phyloP scores from a whole-genome alignment of 2,888 invertebrate genomes.

The Clusia tigrina region DNA sequence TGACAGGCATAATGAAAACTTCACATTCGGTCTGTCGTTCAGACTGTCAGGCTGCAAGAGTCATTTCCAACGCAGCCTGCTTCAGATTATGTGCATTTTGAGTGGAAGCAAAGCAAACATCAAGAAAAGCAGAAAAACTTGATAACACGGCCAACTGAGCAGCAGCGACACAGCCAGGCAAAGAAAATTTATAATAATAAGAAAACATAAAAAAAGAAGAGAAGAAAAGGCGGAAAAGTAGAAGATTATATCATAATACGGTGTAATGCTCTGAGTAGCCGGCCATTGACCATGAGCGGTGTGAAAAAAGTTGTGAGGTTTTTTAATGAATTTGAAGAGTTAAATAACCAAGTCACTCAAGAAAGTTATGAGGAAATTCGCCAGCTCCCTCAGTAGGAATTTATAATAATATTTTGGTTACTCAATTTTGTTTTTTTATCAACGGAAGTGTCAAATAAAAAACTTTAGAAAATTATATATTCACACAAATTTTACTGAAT shows the following conservation, averaged over 20 bases:
- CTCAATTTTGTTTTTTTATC: too few species aligned
- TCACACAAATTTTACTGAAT: too few species aligned
- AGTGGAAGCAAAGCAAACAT: not conserved
- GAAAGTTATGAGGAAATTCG: not conserved
- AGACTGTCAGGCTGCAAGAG: not conserved
- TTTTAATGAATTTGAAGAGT: too few species aligned
- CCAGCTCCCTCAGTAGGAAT: too few species aligned
- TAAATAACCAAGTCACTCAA: too few species aligned
- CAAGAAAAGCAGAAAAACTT: constrained; percentile 15
- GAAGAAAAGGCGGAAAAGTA: constrained; percentile 15
- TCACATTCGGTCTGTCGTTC: not conserved
- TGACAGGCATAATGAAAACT: constrained; percentile 3
- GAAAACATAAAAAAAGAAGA: not conserved
- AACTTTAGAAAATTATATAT: too few species aligned
- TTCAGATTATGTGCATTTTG: not conserved
- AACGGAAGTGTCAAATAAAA: too few species aligned
- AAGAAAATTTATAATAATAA: constrained; percentile 18
- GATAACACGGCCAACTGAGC: constrained; percentile 2
- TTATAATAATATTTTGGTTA: too few species aligned
- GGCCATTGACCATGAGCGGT: constrained; percentile 62
- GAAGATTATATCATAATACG: constrained; percentile 57
- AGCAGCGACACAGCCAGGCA: constrained; percentile 3
- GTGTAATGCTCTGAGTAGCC: constrained; percentile 54
- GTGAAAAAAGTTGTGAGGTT: constrained; percentile 39
- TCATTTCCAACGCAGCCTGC: not conserved